Conservation (phyloP, 1,140 invertebrate species). For the Acarapis woodi region DNA sequence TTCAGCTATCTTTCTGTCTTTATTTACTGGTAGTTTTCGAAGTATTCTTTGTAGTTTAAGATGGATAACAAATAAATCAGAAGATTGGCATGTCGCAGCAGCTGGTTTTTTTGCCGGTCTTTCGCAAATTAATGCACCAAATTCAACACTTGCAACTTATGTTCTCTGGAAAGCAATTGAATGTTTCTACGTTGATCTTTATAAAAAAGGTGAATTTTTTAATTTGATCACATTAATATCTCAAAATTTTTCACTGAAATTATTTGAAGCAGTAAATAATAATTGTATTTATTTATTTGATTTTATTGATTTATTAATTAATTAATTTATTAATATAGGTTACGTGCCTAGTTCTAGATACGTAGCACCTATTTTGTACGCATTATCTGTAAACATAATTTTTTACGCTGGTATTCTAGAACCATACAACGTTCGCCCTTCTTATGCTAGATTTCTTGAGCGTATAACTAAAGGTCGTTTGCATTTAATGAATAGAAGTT, state of each 20-base stretch:
- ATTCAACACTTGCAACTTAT: constrained; percentile 10
- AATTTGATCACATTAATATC: constrained; percentile 27
- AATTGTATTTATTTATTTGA: too few relatives aligned
- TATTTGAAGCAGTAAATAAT: too few relatives aligned
- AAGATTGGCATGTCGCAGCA: constrained; percentile 6
- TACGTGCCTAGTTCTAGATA: too few relatives aligned
- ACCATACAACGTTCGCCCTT: constrained; percentile 38
- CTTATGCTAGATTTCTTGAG: constrained; percentile 51
- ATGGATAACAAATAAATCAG: constrained; percentile 5
- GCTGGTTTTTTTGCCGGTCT: constrained; percentile 10
- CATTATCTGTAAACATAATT: constrained; percentile 39
- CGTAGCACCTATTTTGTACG: constrained; percentile 36
- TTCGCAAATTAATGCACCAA: constrained; percentile 9
- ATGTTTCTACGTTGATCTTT: constrained; percentile 1
- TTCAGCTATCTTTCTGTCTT: neutral
- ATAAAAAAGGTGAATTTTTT: constrained; percentile 6
- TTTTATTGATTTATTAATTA: too few relatives aligned
- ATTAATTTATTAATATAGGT: too few relatives aligned
- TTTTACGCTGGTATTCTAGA: constrained; percentile 45
- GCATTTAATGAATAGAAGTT: constrained; percentile 10
- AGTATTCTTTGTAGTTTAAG: constrained; percentile 8
- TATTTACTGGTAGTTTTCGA: constrained; percentile 5
- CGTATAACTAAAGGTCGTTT: constrained; percentile 36
- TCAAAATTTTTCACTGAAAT: too few relatives aligned
- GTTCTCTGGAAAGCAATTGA: constrained; percentile 12